phyloP scores from a whole-genome alignment of 2,797 vertebrate species.

The Schizopygopsis pylzovi region DNA sequence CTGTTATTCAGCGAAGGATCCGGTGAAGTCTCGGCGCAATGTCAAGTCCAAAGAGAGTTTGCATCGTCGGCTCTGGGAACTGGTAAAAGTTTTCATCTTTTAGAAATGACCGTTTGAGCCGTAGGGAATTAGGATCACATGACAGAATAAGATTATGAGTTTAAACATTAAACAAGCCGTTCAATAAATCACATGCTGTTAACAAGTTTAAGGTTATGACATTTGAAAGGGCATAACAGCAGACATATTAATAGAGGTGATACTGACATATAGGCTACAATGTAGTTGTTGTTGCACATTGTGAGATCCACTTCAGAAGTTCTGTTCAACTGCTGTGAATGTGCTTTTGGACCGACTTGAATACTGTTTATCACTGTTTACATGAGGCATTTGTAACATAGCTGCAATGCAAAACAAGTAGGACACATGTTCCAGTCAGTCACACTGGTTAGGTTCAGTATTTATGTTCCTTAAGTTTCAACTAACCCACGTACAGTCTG shows the following conservation, averaged over 20 bases:
- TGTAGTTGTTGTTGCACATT: background rate
- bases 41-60: slow-evolving; percentile 84
- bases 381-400: slow-evolving; percentile 7
- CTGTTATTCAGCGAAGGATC: background rate
- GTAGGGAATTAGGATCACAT: background rate
- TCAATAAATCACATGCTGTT: background rate
- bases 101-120: background rate
- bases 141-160: background rate
- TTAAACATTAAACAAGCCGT: slow-evolving; percentile 10
- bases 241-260: background rate
- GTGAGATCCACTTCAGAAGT: background rate
- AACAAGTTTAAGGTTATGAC: slow-evolving; percentile 10
- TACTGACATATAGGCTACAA: background rate
- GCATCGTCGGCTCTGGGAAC: slow-evolving; percentile 94
- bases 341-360: slow-evolving; percentile 2
- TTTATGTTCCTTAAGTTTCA: background rate
- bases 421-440: slow-evolving; percentile 51
- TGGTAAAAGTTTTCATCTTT: slow-evolving; percentile 77
- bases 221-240: slow-evolving; percentile 11
- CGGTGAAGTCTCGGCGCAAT: slow-evolving; percentile 60
- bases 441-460: slow-evolving; percentile 11
- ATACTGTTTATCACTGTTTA: background rate
- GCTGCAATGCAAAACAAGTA: slow-evolving; percentile 10
- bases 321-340: slow-evolving; percentile 23
- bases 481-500: background rate